Evolutionary conservation across 1,140 invertebrate genomes (phyloP).

Genomic region (Sitodiplosis mosellana): DNA sequence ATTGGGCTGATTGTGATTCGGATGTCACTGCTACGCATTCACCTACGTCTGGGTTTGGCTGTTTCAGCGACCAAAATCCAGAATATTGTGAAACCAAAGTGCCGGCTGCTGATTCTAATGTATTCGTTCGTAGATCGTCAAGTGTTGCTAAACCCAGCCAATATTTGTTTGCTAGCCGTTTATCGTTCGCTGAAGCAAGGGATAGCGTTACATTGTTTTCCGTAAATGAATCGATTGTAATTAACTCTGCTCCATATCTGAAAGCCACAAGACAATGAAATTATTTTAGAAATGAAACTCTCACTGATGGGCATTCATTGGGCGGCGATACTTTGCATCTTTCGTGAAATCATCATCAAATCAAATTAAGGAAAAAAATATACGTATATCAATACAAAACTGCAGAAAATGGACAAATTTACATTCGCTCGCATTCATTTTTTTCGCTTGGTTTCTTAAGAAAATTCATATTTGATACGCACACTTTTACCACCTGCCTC

Average conservation of each 20-base stretch:
- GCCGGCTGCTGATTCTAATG: slow-evolving; percentile 80
- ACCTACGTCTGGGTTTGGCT: slow-evolving; percentile 69
- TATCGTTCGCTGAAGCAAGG: slow-evolving; percentile 44
- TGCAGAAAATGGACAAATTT: too few species aligned
- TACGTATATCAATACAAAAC: too few species aligned
- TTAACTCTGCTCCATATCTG: slow-evolving; percentile 83
- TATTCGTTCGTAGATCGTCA: slow-evolving; percentile 82
- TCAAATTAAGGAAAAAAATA: too few species aligned
- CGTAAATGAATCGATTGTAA: slow-evolving; percentile 70
- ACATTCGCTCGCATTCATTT: too few species aligned
- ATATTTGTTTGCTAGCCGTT: slow-evolving; percentile 42
- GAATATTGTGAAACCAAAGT: slow-evolving; percentile 82
- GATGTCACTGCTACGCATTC: slow-evolving; percentile 72
- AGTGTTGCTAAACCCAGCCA: slow-evolving; percentile 78
- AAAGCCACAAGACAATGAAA: slow-evolving; percentile 11
- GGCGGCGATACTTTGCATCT: too few species aligned
- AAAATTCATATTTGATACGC: too few species aligned
- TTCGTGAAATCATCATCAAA: too few species aligned
- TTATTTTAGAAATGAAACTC: neutral
- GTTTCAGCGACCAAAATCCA: slow-evolving; percentile 71
- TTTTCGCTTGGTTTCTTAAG: too few species aligned
- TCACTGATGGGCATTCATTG: neutral
- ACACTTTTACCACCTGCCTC: too few species aligned
- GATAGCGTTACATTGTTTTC: slow-evolving; percentile 80
- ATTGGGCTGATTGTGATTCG: slow-evolving; percentile 57